Conservation (phyloP, 2,797 vertebrate genomes). For the Chiloscyllium punctatum region DNA sequence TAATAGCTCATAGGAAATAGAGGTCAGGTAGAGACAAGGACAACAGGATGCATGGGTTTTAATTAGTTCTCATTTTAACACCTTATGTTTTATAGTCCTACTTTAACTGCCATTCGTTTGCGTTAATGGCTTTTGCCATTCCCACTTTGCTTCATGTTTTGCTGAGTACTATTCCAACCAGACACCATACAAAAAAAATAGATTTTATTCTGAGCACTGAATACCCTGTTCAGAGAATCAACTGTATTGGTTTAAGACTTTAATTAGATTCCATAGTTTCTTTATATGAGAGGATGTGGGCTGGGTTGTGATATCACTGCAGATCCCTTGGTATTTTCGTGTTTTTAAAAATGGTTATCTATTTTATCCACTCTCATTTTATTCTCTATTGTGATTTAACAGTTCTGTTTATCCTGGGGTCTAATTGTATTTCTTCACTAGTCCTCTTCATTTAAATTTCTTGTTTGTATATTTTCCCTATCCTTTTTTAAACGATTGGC, state of each 20-base stretch:
- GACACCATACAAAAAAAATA: background rate
- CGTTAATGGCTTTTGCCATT: background rate
- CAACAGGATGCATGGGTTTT: background rate
- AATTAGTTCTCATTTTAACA: background rate
- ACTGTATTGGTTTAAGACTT: background rate
- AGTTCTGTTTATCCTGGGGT: background rate
- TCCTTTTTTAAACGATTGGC: background rate
- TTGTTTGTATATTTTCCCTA: background rate
- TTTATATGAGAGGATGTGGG: background rate
- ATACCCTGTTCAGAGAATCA: background rate
- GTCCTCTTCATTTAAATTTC: background rate
- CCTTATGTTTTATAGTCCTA: background rate
- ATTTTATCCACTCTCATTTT: background rate
- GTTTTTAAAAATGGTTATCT: background rate
- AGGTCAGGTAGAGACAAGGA: background rate
- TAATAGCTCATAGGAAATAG: background rate
- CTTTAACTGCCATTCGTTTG: background rate
- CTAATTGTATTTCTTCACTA: background rate
- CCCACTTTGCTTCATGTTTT: background rate
- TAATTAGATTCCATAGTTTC: background rate
- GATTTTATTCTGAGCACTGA: background rate
- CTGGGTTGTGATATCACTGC: background rate
- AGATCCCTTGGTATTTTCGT: background rate
- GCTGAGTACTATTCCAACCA: background rate
- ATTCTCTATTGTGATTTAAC: background rate